A percentile compares a stretch with the other conserved stretches of the same genome.
Conservation (phyloP, 2,797 vertebrate species). For the Sarcoramphus papa region DNA sequence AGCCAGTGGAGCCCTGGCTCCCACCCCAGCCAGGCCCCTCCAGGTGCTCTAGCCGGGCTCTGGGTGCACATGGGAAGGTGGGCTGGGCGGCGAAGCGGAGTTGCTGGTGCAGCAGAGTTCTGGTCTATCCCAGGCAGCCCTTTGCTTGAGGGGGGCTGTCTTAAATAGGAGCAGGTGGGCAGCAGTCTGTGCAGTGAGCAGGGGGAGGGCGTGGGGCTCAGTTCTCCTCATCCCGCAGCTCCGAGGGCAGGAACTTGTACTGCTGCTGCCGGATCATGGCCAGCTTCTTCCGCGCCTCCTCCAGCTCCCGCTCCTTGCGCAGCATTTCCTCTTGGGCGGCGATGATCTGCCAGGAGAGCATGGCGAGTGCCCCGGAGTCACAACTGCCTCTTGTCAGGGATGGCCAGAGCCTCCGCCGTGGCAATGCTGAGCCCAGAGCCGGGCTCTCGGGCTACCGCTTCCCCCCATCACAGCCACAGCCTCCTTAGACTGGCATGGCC, state of each 20-base stretch:
- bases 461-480: background rate
- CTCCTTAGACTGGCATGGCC: background rate
- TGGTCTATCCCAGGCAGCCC: background rate
- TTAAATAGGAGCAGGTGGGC: background rate
- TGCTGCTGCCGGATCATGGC: conserved; percentile 90
- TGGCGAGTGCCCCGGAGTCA: background rate
- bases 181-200: conserved; percentile 40
- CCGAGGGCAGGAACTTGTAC: conserved; percentile 91
- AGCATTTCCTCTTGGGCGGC: conserved; percentile 94
- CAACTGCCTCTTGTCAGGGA: background rate
- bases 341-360: conserved; percentile 80
- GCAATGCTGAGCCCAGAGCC: background rate
- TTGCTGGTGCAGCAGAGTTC: background rate
- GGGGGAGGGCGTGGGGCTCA: background rate
- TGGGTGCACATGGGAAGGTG: background rate
- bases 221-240: conserved; percentile 86
- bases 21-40: background rate
- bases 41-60: background rate
- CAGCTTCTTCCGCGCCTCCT: conserved; percentile 87
- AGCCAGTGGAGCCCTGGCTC: background rate
- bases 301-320: conserved; percentile 87
- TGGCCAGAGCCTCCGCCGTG: background rate
- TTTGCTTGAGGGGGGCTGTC: background rate
- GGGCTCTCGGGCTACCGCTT: background rate
- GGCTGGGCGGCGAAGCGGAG: background rate